Evolutionary conservation across 2,797 vertebrate species (phyloP).

Genomic region (Sebastes umbrosus): DNA sequence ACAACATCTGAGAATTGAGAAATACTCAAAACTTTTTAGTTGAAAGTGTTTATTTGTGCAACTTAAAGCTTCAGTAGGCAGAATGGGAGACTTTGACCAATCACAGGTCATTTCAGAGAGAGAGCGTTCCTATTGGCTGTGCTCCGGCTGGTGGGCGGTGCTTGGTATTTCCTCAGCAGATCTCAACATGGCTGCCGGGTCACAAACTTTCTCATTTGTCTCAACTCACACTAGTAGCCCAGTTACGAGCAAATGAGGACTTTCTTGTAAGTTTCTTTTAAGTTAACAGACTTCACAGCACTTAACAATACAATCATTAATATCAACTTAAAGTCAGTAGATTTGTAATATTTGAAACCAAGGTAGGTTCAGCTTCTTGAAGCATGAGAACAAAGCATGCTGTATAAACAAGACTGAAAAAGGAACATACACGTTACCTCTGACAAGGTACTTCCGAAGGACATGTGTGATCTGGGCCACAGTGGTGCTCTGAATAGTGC

Average conservation of each 20-base stretch:
- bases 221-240: neutral
- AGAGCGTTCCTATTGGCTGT: no score
- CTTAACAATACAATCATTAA: neutral
- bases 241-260: no score
- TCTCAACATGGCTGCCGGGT: no score
- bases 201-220: neutral
- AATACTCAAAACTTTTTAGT: no score
- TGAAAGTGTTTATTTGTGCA: no score
- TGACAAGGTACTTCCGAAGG: constrained; percentile 89
- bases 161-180: no score
- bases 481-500: constrained; percentile 90
- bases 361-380: neutral
- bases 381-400: neutral
- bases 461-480: constrained; percentile 90
- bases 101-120: no score
- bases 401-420: neutral
- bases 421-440: constrained; percentile 48
- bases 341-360: neutral
- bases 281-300: neutral
- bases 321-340: neutral
- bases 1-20: no score
- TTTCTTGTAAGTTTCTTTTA: neutral
- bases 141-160: no score
- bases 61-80: no score
- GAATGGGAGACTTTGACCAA: no score